Evolutionary conservation across 2,888 invertebrate species (phyloP).

Genomic region (Baronia brevicornis): DNA sequence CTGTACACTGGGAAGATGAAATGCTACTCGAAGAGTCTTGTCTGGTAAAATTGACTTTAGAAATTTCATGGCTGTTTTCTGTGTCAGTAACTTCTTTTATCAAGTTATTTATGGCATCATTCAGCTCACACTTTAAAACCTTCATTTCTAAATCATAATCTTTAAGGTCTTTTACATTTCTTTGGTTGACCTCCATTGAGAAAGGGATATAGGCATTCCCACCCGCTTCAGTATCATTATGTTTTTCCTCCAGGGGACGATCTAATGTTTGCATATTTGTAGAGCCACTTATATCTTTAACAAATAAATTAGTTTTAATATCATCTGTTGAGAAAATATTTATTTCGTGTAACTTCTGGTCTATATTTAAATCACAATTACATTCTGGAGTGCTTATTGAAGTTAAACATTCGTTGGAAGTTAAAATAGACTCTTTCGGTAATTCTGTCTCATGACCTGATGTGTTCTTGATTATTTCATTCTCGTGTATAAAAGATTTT

Average conservation of each 20-base stretch:
- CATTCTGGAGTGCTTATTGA: conserved; percentile 2
- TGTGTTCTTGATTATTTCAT: conserved; percentile 13
- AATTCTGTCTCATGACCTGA: background rate
- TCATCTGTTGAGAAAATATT: conserved; percentile 54
- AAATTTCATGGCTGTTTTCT: conserved; percentile 37
- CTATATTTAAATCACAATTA: conserved; percentile 12
- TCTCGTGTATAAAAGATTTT: conserved; percentile 38
- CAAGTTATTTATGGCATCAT: conserved; percentile 64
- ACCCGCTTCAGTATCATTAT: conserved; percentile 12
- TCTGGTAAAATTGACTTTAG: conserved; percentile 51
- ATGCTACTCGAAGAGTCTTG: conserved; percentile 78
- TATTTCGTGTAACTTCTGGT: conserved; percentile 42
- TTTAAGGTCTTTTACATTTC: conserved; percentile 19
- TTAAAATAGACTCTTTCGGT: background rate
- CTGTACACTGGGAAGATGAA: conserved; percentile 82
- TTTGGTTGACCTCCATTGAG: conserved; percentile 6
- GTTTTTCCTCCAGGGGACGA: too few relatives aligned
- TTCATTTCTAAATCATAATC: conserved; percentile 57
- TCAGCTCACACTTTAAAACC: conserved; percentile 62
- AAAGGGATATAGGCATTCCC: background rate
- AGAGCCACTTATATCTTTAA: conserved; percentile 45
- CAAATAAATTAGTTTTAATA: conserved; percentile 55
- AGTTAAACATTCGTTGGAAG: background rate
- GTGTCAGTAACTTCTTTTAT: conserved; percentile 61
- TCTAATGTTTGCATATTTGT: too few relatives aligned